A percentile compares a stretch with the other conserved stretches of the same genome.
Evolutionary conservation across 2,113 vertebrate species (phyloP).

Genomic region (Halcyon senegalensis): DNA sequence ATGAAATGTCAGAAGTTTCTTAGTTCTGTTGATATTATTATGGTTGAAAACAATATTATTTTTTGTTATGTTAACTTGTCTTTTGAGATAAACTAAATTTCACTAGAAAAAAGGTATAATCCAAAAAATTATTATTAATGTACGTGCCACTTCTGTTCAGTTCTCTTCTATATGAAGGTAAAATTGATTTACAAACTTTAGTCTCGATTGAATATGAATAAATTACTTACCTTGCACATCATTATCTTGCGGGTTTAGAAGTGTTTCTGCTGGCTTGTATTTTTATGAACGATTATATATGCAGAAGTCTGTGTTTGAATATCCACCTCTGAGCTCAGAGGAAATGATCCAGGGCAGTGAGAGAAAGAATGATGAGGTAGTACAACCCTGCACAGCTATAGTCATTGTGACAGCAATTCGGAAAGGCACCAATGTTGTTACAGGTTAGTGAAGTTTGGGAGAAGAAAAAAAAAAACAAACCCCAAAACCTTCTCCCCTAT

Average conservation of each 20-base stretch:
- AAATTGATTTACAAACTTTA: not conserved
- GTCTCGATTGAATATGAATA: not conserved
- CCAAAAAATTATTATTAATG: not conserved
- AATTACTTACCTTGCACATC: not conserved
- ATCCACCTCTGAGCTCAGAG: not conserved
- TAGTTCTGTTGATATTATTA: not conserved
- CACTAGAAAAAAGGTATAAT: not conserved
- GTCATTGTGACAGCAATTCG: not conserved
- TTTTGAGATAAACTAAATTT: not conserved
- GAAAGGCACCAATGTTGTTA: not conserved
- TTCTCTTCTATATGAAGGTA: not conserved
- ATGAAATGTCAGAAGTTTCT: not conserved
- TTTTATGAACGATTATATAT: not conserved
- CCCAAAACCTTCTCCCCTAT: not conserved
- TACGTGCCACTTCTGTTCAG: not conserved
- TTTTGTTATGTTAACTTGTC: not conserved
- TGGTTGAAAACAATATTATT: not conserved
- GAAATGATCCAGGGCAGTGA: not conserved
- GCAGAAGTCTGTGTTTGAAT: not conserved
- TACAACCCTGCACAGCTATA: not conserved
- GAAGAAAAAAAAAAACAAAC: rapidly evolving
- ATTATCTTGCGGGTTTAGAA: not conserved
- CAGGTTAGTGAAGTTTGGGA: not conserved
- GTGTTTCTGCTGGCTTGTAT: not conserved
- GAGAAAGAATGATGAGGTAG: not conserved